Evolutionary conservation across 2,797 vertebrate genomes (phyloP).

Genomic region (Pithecia hirsuta): DNA sequence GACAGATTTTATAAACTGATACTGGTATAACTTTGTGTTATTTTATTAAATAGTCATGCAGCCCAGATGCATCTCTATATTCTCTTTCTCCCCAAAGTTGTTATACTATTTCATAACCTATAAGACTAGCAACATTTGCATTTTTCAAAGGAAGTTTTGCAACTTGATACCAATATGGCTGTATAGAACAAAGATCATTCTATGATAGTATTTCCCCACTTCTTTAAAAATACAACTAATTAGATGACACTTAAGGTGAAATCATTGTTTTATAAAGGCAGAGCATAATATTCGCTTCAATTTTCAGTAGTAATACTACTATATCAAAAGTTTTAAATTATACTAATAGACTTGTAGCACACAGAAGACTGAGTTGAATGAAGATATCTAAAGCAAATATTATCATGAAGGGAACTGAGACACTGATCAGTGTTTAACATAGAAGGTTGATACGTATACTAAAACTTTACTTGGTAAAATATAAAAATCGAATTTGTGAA

Average conservation of each 20-base stretch:
- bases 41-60: background rate
- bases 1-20: slow-evolving; percentile 14
- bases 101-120: background rate
- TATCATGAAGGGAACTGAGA: background rate
- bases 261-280: background rate
- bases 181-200: background rate
- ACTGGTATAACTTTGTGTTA: background rate
- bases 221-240: background rate
- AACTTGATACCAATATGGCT: background rate
- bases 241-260: background rate
- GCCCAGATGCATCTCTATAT: background rate
- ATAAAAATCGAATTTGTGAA: background rate
- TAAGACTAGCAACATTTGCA: background rate
- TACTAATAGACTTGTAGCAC: background rate
- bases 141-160: background rate
- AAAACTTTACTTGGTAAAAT: background rate
- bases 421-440: background rate
- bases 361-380: background rate
- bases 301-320: background rate
- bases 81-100: background rate
- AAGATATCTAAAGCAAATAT: background rate
- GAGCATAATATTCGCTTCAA: background rate
- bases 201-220: background rate
- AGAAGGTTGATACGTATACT: background rate
- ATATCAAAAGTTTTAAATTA: background rate